These are phyloP conservation scores for Gracilinanus agilis DNA, from an alignment of 2,113 vertebrate genomes.

Conservation along the genomic window DNA sequence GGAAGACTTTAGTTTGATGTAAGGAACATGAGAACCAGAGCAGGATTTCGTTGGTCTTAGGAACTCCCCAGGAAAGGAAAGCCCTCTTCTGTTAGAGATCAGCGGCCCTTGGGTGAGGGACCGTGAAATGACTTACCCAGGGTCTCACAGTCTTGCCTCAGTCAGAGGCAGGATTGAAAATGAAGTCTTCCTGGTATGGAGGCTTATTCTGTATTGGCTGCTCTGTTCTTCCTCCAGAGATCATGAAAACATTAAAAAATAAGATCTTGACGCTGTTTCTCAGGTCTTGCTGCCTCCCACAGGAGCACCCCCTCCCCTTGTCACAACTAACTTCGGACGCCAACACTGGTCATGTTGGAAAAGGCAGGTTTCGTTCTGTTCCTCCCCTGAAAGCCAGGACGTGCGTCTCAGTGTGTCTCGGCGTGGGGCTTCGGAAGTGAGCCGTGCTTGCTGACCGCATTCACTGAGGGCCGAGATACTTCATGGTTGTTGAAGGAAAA, in stretches of 20 bases:
- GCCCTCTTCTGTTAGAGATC: neutral
- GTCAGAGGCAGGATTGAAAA: neutral
- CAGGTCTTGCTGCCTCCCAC: neutral
- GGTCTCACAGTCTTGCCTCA: neutral
- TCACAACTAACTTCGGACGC: neutral
- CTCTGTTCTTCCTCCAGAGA: neutral
- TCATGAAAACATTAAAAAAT: neutral
- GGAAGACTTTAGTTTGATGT: neutral
- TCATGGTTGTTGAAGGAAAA: neutral
- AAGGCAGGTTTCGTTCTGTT: neutral
- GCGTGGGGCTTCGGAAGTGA: neutral
- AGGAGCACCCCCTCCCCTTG: accelerated
- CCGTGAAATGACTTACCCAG: neutral
- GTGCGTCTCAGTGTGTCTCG: neutral
- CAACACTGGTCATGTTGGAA: neutral
- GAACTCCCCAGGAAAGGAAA: neutral
- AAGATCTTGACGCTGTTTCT: neutral
- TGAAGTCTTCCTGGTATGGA: neutral
- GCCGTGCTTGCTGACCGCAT: neutral
- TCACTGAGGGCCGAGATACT: neutral
- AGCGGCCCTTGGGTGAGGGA: neutral
- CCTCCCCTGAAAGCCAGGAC: neutral
- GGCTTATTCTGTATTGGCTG: neutral
- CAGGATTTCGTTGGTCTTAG: neutral
- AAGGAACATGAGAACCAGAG: neutral